phyloP scores from a whole-genome alignment of 30 jellyfish, hydroid and myxozoan genomes.

The Chironex yamaguchii region DNA sequence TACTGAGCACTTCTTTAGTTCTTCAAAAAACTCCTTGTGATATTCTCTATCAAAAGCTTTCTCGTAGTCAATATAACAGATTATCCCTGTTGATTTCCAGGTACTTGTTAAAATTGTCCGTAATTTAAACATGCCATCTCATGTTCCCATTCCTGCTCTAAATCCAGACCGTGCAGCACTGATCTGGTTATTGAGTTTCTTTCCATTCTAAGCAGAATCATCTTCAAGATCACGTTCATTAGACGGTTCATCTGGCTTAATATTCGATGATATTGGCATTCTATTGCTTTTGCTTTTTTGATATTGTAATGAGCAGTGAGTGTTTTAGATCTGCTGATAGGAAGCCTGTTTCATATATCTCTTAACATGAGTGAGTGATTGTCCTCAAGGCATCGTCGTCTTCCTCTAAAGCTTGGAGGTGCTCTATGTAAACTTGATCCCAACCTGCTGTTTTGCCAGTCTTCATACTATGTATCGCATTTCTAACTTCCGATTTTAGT shows the following conservation, averaged over 20 bases:
- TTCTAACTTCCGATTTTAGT: background rate
- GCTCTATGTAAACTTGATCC: background rate
- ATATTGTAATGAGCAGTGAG: slow-evolving; percentile 3
- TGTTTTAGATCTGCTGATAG: background rate
- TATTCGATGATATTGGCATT: slow-evolving; percentile 9
- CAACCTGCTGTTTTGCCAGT: slow-evolving; percentile 19
- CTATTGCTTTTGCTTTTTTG: no score
- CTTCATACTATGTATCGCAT: background rate
- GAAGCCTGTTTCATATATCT: slow-evolving; percentile 4
- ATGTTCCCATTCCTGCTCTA: slow-evolving; percentile 6
- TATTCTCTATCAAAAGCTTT: slow-evolving; percentile 5
- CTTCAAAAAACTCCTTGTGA: background rate
- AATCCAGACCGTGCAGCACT: slow-evolving; percentile 1
- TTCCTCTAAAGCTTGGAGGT: background rate
- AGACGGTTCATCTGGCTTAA: slow-evolving; percentile 14
- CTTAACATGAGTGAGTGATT: background rate
- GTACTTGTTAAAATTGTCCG: background rate
- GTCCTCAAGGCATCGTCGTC: background rate
- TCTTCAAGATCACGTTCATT: background rate
- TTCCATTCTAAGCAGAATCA: background rate
- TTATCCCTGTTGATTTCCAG: background rate
- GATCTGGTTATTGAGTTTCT: background rate
- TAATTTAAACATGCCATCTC: slow-evolving; percentile 5
- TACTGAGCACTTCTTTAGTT: no score
- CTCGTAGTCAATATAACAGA: slow-evolving; percentile 34